A percentile compares a stretch with the other conserved stretches of the same genome.
These are phyloP conservation scores for Pomatostomus ruficeps DNA, from an alignment of 2,113 vertebrate species.

Conservation along the genomic window DNA sequence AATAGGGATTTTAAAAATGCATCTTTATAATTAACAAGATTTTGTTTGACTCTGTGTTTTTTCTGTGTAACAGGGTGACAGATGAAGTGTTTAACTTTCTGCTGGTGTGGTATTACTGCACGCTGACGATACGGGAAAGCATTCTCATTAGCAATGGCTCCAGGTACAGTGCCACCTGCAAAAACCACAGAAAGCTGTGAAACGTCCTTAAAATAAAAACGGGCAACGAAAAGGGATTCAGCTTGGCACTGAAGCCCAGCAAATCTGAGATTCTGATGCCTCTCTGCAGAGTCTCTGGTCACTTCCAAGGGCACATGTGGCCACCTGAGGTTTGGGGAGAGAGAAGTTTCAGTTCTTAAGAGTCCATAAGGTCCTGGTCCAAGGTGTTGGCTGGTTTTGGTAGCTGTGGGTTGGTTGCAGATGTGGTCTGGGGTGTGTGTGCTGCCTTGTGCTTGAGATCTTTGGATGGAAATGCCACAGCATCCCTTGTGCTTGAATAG, in stretches of 20 bases:
- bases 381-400: background rate
- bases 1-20: background rate
- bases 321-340: background rate
- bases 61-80: slow-evolving; percentile 79
- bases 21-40: background rate
- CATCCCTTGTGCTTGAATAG: background rate
- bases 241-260: background rate
- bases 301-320: background rate
- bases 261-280: background rate
- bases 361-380: background rate
- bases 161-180: slow-evolving; percentile 71
- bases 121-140: slow-evolving; percentile 93
- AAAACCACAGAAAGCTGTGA: background rate
- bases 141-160: slow-evolving; percentile 96
- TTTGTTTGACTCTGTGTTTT: background rate
- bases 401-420: background rate
- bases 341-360: background rate
- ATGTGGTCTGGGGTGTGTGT: background rate
- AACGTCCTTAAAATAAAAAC: background rate
- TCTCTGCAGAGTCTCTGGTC: background rate
- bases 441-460: background rate
- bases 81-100: slow-evolving; percentile 98
- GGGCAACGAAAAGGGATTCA: background rate
- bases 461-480: background rate
- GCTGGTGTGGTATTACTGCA: slow-evolving; percentile 98